Conservation (phyloP, 2,888 invertebrate species). For the Oscheius onirici region DNA sequence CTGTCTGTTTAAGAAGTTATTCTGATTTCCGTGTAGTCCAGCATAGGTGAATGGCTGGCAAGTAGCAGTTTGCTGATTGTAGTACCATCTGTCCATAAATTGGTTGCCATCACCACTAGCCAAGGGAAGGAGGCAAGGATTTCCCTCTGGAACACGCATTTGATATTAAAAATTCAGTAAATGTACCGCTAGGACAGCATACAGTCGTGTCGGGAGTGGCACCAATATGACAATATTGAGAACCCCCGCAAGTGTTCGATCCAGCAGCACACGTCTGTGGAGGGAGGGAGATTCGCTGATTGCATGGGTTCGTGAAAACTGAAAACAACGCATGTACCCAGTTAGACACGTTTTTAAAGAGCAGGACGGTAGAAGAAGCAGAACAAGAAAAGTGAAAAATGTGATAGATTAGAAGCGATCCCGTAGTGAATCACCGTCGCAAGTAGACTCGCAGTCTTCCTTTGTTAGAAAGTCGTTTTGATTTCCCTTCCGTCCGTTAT, state of each 20-base stretch:
- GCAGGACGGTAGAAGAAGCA: constrained; percentile 9
- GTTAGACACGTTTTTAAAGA: not conserved
- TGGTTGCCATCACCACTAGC: constrained; percentile 59
- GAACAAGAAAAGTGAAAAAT: constrained; percentile 2
- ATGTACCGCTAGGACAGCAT: constrained; percentile 66
- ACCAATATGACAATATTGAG: constrained; percentile 68
- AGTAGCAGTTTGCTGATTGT: constrained; percentile 58
- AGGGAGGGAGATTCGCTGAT: constrained; percentile 53
- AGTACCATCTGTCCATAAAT: constrained; percentile 64
- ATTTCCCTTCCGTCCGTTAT: constrained; percentile 65
- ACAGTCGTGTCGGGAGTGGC: constrained; percentile 61
- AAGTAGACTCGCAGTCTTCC: constrained; percentile 66
- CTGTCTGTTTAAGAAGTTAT: constrained; percentile 67
- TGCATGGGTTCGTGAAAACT: constrained; percentile 69
- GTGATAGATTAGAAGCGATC: constrained; percentile 20
- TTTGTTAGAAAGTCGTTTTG: constrained; percentile 69
- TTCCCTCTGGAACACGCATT: constrained; percentile 44
- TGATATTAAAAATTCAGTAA: not conserved
- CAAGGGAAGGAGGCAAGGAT: constrained; percentile 58
- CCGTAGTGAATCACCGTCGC: constrained; percentile 55
- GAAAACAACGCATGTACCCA: constrained; percentile 27
- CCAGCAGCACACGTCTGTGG: constrained; percentile 51
- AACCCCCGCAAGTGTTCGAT: constrained; percentile 50
- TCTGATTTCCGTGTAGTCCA: constrained; percentile 68
- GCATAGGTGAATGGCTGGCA: constrained; percentile 68